A percentile compares a stretch with the other conserved stretches of the same genome.
These are phyloP conservation scores for Leptinotarsa undecemlineata DNA, from an alignment of 1,140 invertebrate genomes.

Conservation along the genomic window DNA sequence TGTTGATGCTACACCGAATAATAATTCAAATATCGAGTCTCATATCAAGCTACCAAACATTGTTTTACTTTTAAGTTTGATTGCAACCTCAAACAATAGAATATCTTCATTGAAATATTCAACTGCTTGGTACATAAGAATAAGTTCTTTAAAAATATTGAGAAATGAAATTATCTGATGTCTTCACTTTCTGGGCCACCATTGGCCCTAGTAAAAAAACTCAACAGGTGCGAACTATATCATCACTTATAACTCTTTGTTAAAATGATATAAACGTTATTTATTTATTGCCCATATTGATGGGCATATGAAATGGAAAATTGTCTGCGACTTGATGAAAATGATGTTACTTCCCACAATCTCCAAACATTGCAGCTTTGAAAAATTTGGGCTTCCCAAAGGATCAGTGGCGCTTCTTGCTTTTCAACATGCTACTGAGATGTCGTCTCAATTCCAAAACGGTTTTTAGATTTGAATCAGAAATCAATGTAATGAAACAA, in stretches of 20 bases:
- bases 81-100: no score
- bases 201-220: constrained; percentile 16
- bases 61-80: neutral
- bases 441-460: neutral
- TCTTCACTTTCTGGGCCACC: constrained; percentile 19
- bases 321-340: neutral
- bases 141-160: no score
- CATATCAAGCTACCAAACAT: neutral
- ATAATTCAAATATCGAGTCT: constrained; percentile 31
- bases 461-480: neutral
- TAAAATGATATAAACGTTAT: constrained; percentile 30
- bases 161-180: constrained; percentile 25
- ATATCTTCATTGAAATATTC: no score
- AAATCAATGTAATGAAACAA: neutral
- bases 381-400: neutral
- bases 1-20: constrained; percentile 29
- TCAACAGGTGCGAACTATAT: constrained; percentile 28
- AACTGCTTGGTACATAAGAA: no score
- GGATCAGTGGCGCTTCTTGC: neutral
- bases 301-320: constrained; percentile 6
- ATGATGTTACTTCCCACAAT: neutral
- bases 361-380: neutral
- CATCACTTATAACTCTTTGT: constrained; percentile 26
- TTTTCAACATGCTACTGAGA: neutral
- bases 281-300: constrained; percentile 28